phyloP scores from a whole-genome alignment of 2,888 invertebrate species.

The Tyria jacobaeae region DNA sequence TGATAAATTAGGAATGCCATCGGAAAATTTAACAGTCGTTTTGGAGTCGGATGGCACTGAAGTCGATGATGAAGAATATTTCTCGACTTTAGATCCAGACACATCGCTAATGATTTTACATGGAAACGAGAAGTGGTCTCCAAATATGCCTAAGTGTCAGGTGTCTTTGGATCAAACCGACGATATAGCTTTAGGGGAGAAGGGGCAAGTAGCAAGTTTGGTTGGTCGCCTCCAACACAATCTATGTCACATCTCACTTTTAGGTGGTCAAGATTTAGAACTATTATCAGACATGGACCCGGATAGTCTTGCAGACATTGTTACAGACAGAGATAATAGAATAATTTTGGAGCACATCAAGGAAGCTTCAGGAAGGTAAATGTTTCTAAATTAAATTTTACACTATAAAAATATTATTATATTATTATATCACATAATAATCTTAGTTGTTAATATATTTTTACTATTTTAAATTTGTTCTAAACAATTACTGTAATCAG shows the following conservation, averaged over 20 bases:
- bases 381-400: slow-evolving; percentile 7
- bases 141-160: slow-evolving; percentile 88
- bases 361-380: slow-evolving; percentile 92
- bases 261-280: slow-evolving; percentile 94
- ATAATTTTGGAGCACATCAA: slow-evolving; percentile 93
- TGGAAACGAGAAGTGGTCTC: slow-evolving; percentile 92
- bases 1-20: slow-evolving; percentile 89
- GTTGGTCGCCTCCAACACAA: slow-evolving; percentile 93
- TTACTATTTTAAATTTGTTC: no score
- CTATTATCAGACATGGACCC: slow-evolving; percentile 96
- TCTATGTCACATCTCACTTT: slow-evolving; percentile 93
- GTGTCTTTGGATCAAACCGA: slow-evolving; percentile 87
- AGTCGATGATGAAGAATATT: slow-evolving; percentile 98
- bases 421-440: background rate
- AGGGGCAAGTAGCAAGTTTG: slow-evolving; percentile 89
- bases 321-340: slow-evolving; percentile 90
- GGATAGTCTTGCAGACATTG: slow-evolving; percentile 93
- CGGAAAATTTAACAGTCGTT: slow-evolving; percentile 91
- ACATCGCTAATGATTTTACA: slow-evolving; percentile 94
- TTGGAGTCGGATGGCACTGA: slow-evolving; percentile 97
- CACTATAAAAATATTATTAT: background rate
- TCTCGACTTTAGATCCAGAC: slow-evolving; percentile 95
- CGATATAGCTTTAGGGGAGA: slow-evolving; percentile 81
- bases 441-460: background rate
- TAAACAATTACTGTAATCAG: no score